Evolutionary conservation across 92 coral and sea anemone species (phyloP).

Genomic region (Zoanthus solanderi): DNA sequence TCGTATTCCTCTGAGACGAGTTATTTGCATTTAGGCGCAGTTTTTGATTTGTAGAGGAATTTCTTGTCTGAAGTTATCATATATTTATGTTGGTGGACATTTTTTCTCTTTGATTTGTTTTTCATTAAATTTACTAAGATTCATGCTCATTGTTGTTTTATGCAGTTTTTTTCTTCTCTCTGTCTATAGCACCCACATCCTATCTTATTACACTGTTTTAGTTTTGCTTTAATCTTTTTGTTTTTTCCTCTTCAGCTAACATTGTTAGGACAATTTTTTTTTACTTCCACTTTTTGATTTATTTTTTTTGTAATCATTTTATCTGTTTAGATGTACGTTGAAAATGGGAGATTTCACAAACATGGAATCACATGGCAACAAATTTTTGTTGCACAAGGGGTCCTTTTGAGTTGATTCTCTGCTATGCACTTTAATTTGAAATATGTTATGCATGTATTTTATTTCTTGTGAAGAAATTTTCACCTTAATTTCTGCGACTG

Average conservation of each 20-base stretch:
- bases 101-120: constrained; percentile 67
- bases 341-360: neutral
- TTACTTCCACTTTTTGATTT: neutral
- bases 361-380: constrained; percentile 9
- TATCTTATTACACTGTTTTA: constrained; percentile 28
- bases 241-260: neutral
- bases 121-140: constrained; percentile 89
- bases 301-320: constrained; percentile 20
- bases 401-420: neutral
- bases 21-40: constrained; percentile 72
- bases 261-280: constrained; percentile 2
- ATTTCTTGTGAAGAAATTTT: constrained; percentile 28
- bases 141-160: constrained; percentile 68
- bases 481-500: constrained; percentile 39
- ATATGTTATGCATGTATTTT: neutral
- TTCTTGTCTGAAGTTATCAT: constrained; percentile 43
- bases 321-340: constrained; percentile 34
- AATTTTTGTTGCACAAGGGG: constrained; percentile 30
- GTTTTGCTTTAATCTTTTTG: constrained; percentile 38
- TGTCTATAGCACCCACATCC: constrained; percentile 34
- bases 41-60: constrained; percentile 76
- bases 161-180: constrained; percentile 60
- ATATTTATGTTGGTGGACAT: constrained; percentile 55
- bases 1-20: constrained; percentile 69
- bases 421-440: constrained; percentile 12